A percentile compares a stretch with the other conserved stretches of the same genome.
phyloP scores from a whole-genome alignment of 2,888 invertebrate species.

The Dryococelus australis region DNA sequence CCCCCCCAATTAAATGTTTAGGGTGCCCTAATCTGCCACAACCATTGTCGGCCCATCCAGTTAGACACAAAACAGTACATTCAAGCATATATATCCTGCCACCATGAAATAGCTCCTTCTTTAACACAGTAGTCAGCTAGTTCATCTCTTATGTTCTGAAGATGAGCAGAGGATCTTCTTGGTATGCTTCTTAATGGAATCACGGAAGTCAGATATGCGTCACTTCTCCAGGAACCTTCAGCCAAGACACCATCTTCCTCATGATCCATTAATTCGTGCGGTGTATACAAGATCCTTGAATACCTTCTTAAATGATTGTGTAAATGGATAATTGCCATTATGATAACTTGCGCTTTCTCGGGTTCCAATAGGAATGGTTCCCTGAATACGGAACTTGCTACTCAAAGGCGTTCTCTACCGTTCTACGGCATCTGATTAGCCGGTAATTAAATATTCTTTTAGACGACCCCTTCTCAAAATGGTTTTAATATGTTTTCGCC shows the following conservation, averaged over 20 bases:
- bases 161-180: background rate
- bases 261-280: background rate
- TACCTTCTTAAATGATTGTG: background rate
- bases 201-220: background rate
- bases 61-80: background rate
- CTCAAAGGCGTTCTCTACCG: background rate
- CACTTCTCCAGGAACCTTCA: slow-evolving; percentile 5
- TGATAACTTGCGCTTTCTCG: background rate
- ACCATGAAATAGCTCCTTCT: background rate
- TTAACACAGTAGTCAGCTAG: background rate
- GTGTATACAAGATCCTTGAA: background rate
- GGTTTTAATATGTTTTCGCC: background rate
- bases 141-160: slow-evolving; percentile 3
- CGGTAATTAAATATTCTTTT: background rate
- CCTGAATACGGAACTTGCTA: background rate
- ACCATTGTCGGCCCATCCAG: background rate
- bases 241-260: background rate
- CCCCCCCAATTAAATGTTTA: too few species aligned
- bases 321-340: background rate
- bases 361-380: background rate
- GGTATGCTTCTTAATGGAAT: background rate
- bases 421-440: background rate
- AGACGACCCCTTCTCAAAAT: background rate
- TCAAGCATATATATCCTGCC: background rate
- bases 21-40: too few species aligned